phyloP scores from a whole-genome alignment of 2,888 invertebrate species.

The Brenthis hecate region DNA sequence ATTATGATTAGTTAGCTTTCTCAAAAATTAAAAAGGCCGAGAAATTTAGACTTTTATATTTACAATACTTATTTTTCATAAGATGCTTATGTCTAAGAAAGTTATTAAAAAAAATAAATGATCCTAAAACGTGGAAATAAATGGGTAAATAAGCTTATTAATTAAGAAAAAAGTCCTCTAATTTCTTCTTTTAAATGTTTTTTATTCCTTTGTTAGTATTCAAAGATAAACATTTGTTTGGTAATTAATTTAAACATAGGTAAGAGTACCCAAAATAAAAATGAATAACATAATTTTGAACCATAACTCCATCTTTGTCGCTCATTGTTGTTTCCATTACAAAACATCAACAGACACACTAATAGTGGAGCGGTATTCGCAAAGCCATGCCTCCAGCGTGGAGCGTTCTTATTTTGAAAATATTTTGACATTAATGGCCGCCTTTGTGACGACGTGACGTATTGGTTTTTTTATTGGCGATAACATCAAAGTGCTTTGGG shows the following conservation, averaged over 20 bases:
- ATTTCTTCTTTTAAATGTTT: no score
- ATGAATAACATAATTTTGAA: neutral
- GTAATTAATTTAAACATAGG: neutral
- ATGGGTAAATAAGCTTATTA: no score
- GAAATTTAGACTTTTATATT: no score
- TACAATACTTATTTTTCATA: no score
- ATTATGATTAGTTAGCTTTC: conserved; percentile 19
- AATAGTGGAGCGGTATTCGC: conserved; percentile 52
- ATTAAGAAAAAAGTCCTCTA: no score
- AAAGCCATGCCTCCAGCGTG: conserved; percentile 66
- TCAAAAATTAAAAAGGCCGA: conserved; percentile 15
- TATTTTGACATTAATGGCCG: conserved; percentile 79
- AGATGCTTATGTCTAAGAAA: no score
- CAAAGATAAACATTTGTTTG: no score
- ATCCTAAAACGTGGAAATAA: no score
- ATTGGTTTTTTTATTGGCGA: conserved; percentile 53
- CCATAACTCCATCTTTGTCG: conserved; percentile 12
- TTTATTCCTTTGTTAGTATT: no score
- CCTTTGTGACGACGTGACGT: conserved; percentile 66
- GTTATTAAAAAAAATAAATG: no score
- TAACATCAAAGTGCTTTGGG: conserved; percentile 46
- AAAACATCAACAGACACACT: conserved; percentile 21
- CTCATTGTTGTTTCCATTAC: conserved; percentile 1
- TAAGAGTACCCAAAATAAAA: neutral
- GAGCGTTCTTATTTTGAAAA: conserved; percentile 75